Conservation (phyloP, 1,140 invertebrate genomes). For the Cephus cinctus region DNA sequence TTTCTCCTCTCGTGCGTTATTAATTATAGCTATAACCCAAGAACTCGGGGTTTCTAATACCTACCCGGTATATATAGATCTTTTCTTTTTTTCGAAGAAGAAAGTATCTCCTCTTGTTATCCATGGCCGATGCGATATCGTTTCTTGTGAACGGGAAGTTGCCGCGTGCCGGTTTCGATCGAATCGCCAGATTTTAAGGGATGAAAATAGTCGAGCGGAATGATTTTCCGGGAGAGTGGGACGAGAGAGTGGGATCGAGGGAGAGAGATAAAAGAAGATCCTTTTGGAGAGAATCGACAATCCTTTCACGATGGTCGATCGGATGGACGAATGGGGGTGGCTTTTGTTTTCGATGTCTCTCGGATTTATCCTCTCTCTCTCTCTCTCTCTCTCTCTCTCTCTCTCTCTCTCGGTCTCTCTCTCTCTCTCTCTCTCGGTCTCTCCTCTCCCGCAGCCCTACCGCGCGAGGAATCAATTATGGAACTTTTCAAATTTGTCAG, state of each 20-base stretch:
- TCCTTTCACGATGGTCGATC: conserved; percentile 42
- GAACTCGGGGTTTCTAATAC: too few species aligned
- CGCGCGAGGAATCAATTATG: conserved; percentile 53
- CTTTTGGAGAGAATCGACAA: conserved; percentile 36
- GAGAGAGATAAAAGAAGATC: conserved; percentile 18
- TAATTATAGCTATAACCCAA: too few species aligned
- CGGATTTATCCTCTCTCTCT: conserved; percentile 28
- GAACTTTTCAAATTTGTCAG: conserved; percentile 58
- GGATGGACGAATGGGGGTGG: conserved; percentile 32
- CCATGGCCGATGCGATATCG: too few species aligned
- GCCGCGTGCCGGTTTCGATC: too few species aligned
- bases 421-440: conserved; percentile 1
- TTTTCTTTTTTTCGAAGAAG: too few species aligned
- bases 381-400: conserved; percentile 23
- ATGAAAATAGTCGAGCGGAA: too few species aligned
- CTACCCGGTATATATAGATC: too few species aligned
- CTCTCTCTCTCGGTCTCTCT: conserved; percentile 19
- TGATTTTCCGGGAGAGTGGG: too few species aligned
- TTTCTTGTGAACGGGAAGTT: too few species aligned
- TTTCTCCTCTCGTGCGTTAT: too few species aligned
- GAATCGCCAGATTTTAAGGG: too few species aligned
- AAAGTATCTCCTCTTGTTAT: too few species aligned
- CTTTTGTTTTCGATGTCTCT: conserved; percentile 46
- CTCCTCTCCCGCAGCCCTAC: not conserved
- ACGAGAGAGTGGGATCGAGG: conserved; percentile 3